phyloP scores from a whole-genome alignment of 37 sponge, comb jelly and placozoan species.

The Chondrilla cf. caribensis region DNA sequence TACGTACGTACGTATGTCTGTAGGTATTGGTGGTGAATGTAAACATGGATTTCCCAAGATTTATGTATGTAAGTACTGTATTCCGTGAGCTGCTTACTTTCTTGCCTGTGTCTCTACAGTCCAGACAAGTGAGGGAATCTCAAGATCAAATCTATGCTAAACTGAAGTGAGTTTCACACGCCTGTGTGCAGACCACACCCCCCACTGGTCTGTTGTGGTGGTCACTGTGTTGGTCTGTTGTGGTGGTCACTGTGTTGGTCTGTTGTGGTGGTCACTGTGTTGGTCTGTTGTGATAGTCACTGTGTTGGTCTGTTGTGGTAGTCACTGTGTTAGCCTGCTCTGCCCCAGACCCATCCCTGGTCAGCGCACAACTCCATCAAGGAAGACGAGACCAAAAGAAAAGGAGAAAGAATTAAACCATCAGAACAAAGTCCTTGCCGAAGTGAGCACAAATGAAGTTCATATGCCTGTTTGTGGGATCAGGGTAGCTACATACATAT shows the following conservation, averaged over 20 bases:
- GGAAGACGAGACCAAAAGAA: background rate
- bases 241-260: too few species aligned
- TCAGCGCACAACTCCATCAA: background rate
- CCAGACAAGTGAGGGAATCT: slow-evolving; percentile 28
- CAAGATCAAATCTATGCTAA: slow-evolving; percentile 52
- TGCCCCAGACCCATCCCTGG: background rate
- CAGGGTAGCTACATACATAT: background rate
- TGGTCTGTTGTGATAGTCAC: too few species aligned
- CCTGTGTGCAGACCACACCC: too few species aligned
- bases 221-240: too few species aligned
- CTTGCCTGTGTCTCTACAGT: background rate
- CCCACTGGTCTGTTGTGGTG: too few species aligned
- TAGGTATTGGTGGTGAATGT: too few species aligned
- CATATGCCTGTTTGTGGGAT: background rate
- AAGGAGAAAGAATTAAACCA: too few species aligned
- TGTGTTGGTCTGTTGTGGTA: too few species aligned
- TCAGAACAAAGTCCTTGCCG: background rate
- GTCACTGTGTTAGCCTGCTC: too few species aligned
- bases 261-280: too few species aligned
- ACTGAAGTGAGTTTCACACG: slow-evolving; percentile 45
- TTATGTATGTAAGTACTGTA: too few species aligned
- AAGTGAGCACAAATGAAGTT: background rate
- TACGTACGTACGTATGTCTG: slow-evolving; percentile 15
- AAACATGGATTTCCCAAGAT: too few species aligned
- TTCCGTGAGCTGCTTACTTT: background rate